Base-by-base conservation (phyloP, 2,888 invertebrate species). In the Tenthredo amoena region DNA sequence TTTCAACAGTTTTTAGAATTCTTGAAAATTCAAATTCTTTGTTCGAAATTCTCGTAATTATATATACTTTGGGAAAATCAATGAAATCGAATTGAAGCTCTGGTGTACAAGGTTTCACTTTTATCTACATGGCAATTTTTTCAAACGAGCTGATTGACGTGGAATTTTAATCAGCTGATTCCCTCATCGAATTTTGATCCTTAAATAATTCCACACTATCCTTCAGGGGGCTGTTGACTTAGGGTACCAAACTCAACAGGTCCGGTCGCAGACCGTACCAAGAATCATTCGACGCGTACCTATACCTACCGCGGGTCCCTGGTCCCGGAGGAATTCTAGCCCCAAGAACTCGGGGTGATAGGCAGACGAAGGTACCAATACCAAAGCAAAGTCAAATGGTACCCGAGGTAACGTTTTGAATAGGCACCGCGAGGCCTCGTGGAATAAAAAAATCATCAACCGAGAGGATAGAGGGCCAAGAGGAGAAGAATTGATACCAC, bases 191-290 rank as follows among this genome's bases (percentile, higher is more conserved):
- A 9, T 18, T 12, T 10, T 21, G 0, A 12, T 74, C 4, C 40
- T 3, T 40, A 74, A 55, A 77, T 55, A 34, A 74, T 74, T 74
- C 26, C n/a, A 40, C n/a, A n/a, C 43, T n/a, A 40, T 72, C 18
- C 68, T 72, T 18, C 5, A 72, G 72, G 72, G 72, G 72, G 37
- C 21, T 43, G 10, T 40, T 18, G 40, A 37, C 10, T 40, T 12
- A 62, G 50, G 37, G 81, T 40, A 50, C 50, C n/a, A 62, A 37
- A 81, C 62, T 81, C 81, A 81, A 81, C 81, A 81, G 81, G 81
- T 81, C 21, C 50, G 50, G 40, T 62, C 31, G 21, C 62, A 34
- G 26, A 21, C 62, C 37, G 37, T 26, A 21, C 21, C 77, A 9
- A 31, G 50, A n/a, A 31, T 55, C 77, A 43, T 43, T 40, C 74